Conservation (phyloP, 1,140 invertebrate genomes). For the Dendroctonus ponderosae region DNA sequence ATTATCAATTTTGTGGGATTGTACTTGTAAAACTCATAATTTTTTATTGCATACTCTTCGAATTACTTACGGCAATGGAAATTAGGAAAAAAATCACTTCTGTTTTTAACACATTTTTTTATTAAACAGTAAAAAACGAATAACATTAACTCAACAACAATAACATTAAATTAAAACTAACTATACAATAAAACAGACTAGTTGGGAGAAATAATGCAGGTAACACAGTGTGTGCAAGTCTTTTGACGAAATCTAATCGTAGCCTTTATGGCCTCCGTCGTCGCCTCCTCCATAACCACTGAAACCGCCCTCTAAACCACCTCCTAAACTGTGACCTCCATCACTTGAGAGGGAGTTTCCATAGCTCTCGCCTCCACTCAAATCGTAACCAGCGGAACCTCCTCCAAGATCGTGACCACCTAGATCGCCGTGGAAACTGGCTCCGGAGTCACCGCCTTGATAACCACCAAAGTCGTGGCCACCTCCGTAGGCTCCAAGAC, state of each 20-base stretch:
- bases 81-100: not conserved
- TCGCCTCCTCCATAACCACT: slow-evolving; percentile 39
- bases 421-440: slow-evolving; percentile 2
- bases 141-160: slow-evolving; percentile 27
- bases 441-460: slow-evolving; percentile 27
- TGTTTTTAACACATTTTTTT: slow-evolving; percentile 11
- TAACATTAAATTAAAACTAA: slow-evolving; percentile 39
- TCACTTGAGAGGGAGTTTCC: slow-evolving; percentile 33
- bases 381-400: slow-evolving; percentile 19
- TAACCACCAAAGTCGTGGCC: slow-evolving; percentile 17
- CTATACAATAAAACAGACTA: slow-evolving; percentile 40
- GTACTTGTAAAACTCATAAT: no score
- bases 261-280: slow-evolving; percentile 41
- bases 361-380: slow-evolving; percentile 28
- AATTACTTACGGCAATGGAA: no score
- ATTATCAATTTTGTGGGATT: no score
- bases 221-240: slow-evolving; percentile 27
- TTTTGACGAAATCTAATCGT: slow-evolving; percentile 38
- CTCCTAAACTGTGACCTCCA: slow-evolving; percentile 38
- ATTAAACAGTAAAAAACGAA: slow-evolving; percentile 40
- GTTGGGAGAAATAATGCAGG: slow-evolving; percentile 36
- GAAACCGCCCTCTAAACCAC: slow-evolving; percentile 36
- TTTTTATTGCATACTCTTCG: no score
- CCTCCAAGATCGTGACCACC: slow-evolving; percentile 25
- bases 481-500: slow-evolving; percentile 29